These are phyloP conservation scores for Tamandua tetradactyla DNA, from an alignment of 2,797 vertebrate species.

Conservation along the genomic window DNA sequence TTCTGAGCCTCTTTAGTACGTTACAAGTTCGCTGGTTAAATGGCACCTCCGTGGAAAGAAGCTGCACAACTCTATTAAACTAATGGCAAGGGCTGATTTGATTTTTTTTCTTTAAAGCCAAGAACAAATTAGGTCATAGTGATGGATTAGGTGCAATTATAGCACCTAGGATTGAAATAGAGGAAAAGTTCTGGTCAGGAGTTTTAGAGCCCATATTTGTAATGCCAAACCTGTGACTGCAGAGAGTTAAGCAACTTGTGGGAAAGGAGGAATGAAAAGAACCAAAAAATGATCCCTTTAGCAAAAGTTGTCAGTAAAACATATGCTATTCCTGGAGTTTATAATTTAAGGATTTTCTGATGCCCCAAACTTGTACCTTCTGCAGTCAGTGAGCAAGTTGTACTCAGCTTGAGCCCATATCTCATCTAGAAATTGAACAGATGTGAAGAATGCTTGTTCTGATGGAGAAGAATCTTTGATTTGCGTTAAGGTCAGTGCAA, in stretches of 20 bases:
- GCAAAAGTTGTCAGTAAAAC: neutral
- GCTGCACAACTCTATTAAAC: conserved; percentile 60
- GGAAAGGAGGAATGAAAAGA: neutral
- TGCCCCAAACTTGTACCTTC: neutral
- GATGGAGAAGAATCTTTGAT: neutral
- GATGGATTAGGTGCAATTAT: neutral
- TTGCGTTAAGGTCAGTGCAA: conserved; percentile 3
- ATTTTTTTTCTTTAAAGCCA: conserved; percentile 8
- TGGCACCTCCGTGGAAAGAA: conserved; percentile 52
- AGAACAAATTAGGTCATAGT: conserved; percentile 57
- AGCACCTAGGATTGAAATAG: neutral
- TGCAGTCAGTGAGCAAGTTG: too few species aligned
- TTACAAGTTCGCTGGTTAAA: conserved; percentile 69
- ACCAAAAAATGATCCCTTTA: neutral
- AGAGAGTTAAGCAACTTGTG: neutral
- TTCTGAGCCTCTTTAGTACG: conserved; percentile 58
- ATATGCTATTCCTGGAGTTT: neutral
- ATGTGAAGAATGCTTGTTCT: neutral
- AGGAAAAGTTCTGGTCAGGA: neutral
- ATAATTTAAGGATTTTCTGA: neutral
- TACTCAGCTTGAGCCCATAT: neutral
- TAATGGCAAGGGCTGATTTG: conserved; percentile 54
- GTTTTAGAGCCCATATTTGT: neutral
- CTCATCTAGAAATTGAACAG: neutral
- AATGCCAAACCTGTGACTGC: neutral